Base-by-base conservation (phyloP, 2,888 invertebrate genomes). In the Peribatodes rhomboidaria region DNA sequence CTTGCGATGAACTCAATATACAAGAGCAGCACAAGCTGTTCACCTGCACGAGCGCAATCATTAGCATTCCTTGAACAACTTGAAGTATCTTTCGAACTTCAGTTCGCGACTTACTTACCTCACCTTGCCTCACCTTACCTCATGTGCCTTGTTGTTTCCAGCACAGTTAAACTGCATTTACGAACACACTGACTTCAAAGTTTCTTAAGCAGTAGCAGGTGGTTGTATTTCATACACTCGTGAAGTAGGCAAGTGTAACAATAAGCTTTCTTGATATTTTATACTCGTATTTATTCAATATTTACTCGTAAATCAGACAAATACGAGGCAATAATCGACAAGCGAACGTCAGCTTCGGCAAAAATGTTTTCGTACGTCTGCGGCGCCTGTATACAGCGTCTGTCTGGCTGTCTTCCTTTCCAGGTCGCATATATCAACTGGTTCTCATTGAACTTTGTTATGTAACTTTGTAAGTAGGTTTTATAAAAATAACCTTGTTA, bases 61-160 rank as follows among this genome's bases (percentile, higher is more conserved):
- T 62, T 62, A 57, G 11, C 62, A 33, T 33, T 27, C 49, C 20
- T 56, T 49, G 50, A 33, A 50, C n/a, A 58, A 35, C 42, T 61
- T 54, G 39, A 60, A 13, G 11, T 46, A 46, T 52, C 37, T 52
- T 18, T 11, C 18, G 52, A 52, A 44, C 37, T 58, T 58, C 39
- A 53, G 42, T 42, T 35, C 31, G 14, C 18, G 57, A 52, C 33
- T 46, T 39, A 37, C 20, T 37, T 44, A 50, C 50, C 42, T 49
- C 14, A 22, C 18, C 37, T 46, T 52, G 16, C n/a, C 22, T 52
- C 35, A 57, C 44, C 27, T 57, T 13, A 4, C 53, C 31, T 31
- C 16, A 16, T 14, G 35, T 20, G 58, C 14, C 61, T 50, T 56
- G 50, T 57, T 62, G 49, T 50, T 18, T 44, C n/a, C 33, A 18